These are phyloP conservation scores for Parus major DNA, from an alignment of 2,113 vertebrate species.

Conservation along the genomic window DNA sequence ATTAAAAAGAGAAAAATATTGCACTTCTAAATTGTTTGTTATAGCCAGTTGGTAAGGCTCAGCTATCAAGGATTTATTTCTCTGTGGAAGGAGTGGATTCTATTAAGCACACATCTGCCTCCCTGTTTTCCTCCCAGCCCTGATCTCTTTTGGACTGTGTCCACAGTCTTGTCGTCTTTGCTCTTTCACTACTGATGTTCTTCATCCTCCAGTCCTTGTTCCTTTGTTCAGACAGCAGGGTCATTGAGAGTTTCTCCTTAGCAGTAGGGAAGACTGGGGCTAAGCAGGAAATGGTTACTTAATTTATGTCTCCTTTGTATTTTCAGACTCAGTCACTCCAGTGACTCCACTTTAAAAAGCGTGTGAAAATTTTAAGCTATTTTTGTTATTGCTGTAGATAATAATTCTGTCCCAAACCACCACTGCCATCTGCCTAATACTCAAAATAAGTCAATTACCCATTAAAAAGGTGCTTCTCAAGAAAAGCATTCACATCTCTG, in stretches of 20 bases:
- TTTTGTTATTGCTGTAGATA: neutral
- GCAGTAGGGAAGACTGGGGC: neutral
- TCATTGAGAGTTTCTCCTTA: neutral
- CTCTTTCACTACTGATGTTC: neutral
- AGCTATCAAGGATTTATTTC: neutral
- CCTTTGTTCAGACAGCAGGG: neutral
- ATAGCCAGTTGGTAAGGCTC: neutral
- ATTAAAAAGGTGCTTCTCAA: neutral
- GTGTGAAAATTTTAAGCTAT: neutral
- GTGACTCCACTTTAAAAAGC: neutral
- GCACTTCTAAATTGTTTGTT: neutral
- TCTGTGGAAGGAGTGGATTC: neutral
- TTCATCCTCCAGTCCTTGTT: neutral
- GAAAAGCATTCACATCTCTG: neutral
- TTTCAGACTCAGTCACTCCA: neutral
- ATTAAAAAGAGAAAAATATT: neutral
- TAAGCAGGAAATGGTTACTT: neutral
- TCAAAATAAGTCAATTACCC: neutral
- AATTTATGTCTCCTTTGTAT: neutral
- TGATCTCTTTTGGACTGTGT: neutral
- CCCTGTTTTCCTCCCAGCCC: neutral
- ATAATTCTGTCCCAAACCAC: neutral
- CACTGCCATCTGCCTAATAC: neutral
- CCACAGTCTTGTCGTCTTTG: neutral
- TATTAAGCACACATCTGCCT: neutral